Evolutionary conservation across 2,888 invertebrate species (phyloP), one percentile per base, ranked within the genome.

Genomic region (Protophormia terraenovae): DNA sequence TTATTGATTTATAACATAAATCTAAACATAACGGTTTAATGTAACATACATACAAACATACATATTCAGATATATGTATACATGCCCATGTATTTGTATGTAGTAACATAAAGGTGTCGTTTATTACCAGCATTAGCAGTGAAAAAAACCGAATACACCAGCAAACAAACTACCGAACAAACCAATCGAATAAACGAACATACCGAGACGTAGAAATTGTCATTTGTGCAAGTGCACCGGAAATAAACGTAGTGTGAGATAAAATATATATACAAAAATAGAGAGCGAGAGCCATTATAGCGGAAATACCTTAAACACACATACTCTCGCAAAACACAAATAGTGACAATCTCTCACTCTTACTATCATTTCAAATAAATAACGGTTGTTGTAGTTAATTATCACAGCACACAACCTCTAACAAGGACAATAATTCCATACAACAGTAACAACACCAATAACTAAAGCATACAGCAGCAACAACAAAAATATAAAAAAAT

Each of bases 1-100:
- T 84, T 87, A 88, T 88, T 83, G 88, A 88, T 88, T 88, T 88
- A 87, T 88, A 88, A 87, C 87, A 88, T 86, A 86, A 87, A 86
- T 79, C 69, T 69, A 66, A 84, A 86, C 84, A 85, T 78, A 85
- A 82, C 73, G 69, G 29, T 81, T 64, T 78, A 53, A 55, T 75
- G 53, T 72, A 50, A 73, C 55, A 62, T 35, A 71, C 62, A 66
- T 16, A 29, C 62, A 81, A 10, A 83, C 22, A 6, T 27, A 75
- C 62, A 22, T 45, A 62, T 27, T 50, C 24, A 67, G 47, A 60
- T 35, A 38, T 29, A 78, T 66, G 35, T 38, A 72, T 62, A 78
- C 69, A 72, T 45, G 24, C 62, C 12, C 38, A 27, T 22, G 16
- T 38, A 64, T 47, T 50, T 53, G 71, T 62, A 38, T 69, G 67